Evolutionary conservation across 2,888 invertebrate genomes (phyloP), one percentile per base, ranked within the genome.

Genomic region (Marronus borbonicus): DNA sequence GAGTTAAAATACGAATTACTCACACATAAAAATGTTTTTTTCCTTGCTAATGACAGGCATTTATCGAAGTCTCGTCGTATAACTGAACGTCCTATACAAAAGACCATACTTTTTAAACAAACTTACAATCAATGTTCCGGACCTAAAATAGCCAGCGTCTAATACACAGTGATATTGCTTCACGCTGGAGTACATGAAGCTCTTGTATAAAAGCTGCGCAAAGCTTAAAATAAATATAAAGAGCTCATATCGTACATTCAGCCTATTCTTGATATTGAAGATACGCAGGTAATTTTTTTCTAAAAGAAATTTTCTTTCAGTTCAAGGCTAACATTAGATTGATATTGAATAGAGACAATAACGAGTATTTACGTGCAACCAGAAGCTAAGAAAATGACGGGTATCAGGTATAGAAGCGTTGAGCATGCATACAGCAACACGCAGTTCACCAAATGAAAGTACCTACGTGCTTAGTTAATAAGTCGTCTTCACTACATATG

Each of bases 381-480:
- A 17, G 52, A 17, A 52, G 76, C 39, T 66, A 65, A 75, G 75
- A 64, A 76, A 66, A 76, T 55, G 24, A 50, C 52, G 52, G 50
- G 20, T 24, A 55, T 55, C 36, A 55, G 36, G 24, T 50, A 64
- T 64, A 64, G 58, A 74, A 75, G 44, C 64, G 39, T 44, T 49
- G 31, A 28, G 36, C 36, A 36, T 64, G 31, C 28, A 69, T 49
- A 52, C 69, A 55, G 10, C 44, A 44, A 50, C 36, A 70, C 58
- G 58, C 55, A 70, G 36, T 44, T 36, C 52, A n/a, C 52, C n/a
- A 66, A 66, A 66, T 66, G 44, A 70, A 36, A 72, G 58, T 36
- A 17, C 8, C 17, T 20, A 72, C 72, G 39, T 39, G 36, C 70
- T 70, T 70, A 70, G 70, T 77, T 82, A 82, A 81, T 82, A 82